Conservation (phyloP, 2,113 vertebrate genomes). For the Anolis carolinensis region DNA sequence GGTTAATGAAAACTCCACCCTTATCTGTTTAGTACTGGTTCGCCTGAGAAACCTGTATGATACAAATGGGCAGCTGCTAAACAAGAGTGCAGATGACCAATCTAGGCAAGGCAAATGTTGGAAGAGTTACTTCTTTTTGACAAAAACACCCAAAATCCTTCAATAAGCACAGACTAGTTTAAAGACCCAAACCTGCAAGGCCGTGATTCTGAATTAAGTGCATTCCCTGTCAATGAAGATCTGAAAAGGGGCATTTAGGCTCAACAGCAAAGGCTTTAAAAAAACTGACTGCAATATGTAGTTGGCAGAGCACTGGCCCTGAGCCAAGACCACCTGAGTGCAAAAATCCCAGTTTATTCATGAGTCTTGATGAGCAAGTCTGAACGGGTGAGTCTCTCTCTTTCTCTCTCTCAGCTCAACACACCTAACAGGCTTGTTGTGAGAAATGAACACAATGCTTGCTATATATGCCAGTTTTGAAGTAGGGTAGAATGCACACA, state of each 20-base stretch:
- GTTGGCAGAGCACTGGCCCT: background rate
- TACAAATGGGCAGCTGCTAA: slow-evolving; percentile 33
- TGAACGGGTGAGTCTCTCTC: background rate
- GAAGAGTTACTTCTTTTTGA: no score
- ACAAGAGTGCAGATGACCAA: slow-evolving; percentile 6
- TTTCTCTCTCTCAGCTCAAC: background rate
- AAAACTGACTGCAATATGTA: background rate
- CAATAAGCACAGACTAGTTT: background rate
- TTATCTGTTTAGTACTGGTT: slow-evolving; percentile 46
- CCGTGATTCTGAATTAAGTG: slow-evolving; percentile 1
- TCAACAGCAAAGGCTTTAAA: background rate
- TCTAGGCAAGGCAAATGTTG: slow-evolving; percentile 3
- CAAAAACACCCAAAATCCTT: no score
- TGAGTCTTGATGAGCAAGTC: background rate
- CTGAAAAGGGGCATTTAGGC: background rate
- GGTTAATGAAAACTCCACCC: slow-evolving; percentile 62
- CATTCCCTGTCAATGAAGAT: background rate
- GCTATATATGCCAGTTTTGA: background rate
- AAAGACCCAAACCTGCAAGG: background rate
- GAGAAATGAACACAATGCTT: background rate
- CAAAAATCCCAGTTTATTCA: slow-evolving; percentile 2
- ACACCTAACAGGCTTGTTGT: background rate
- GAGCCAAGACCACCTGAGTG: background rate
- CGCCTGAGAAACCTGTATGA: slow-evolving; percentile 53
- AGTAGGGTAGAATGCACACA: background rate